A percentile compares a stretch with the other conserved stretches of the same genome.
phyloP scores from a whole-genome alignment of 1,140 invertebrate genomes.

The Eupristina koningsbergeri region DNA sequence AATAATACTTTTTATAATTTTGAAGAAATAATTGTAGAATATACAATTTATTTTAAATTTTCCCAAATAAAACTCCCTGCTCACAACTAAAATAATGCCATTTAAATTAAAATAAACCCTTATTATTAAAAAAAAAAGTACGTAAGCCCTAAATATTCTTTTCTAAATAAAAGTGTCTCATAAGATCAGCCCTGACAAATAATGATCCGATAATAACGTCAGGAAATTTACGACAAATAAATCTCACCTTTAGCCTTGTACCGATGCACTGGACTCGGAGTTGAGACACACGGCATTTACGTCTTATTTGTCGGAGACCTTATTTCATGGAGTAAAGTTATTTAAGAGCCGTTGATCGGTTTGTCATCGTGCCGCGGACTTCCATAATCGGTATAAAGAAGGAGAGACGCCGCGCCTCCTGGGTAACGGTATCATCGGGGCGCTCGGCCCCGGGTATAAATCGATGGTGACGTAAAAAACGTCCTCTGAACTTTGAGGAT shows the following conservation, averaged over 20 bases:
- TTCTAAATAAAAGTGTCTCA: not conserved
- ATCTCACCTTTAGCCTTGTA: not conserved
- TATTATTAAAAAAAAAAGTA: too few species aligned
- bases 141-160: too few species aligned
- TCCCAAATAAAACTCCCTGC: too few species aligned
- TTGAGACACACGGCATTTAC: not conserved
- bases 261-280: too few species aligned
- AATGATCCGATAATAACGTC: not conserved
- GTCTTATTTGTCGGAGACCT: not conserved
- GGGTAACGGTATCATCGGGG: conserved; percentile 13
- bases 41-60: too few species aligned
- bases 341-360: not conserved
- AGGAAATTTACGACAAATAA: not conserved
- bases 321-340: conserved; percentile 2
- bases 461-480: not conserved
- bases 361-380: conserved; percentile 11
- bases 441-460: not conserved
- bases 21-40: too few species aligned
- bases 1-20: too few species aligned
- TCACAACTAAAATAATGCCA: too few species aligned
- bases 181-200: not conserved
- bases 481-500: not conserved
- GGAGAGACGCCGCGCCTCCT: not conserved
- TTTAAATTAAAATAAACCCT: too few species aligned
- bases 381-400: conserved; percentile 21